Base-by-base conservation (phyloP, 2,797 vertebrate species). In the Sparidentex hasta region DNA sequence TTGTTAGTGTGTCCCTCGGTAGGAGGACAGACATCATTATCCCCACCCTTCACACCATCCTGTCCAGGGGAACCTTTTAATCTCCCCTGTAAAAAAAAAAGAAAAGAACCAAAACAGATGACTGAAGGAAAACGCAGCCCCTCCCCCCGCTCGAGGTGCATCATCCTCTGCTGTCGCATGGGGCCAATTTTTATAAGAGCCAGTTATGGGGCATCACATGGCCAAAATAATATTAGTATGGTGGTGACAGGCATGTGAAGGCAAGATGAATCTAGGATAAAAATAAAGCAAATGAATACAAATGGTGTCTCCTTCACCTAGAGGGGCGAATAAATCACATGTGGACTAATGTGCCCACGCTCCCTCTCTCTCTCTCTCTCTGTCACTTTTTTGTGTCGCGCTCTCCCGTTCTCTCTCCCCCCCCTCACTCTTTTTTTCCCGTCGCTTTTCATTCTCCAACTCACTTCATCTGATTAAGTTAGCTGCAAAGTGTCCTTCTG, bases 201-300 rank as follows among this genome's bases (percentile, higher is more conserved):
- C 79, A 75, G 87, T 95, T 94, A 94, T 82, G 89, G 93, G 85
- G 84, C 88, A 90, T 92, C 87, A 83, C 87, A 83, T 89, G 89
- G 90, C 82, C 87, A 93, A 93, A 93, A 93, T 94, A 92, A 92
- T 91, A 91, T 92, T 92, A 93, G 90, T 81, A 64, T 76, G 61
- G 81, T 5, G 69, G 76, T 90, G 93, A 94, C 91, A 94, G 90
- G 92, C 87, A 86, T 88, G 80, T 90, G 90, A 91, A 84, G 85
- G 79, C 86, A 90, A 93, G 91, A 94, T 93, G 85, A 93, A 94
- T 91, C 86, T 91, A 18, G 80, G 88, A 86, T 90, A 90, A 94
- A 95, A 95, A 95, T 90, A 95, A 92, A 92, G 85, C 90, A 94
- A 95, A 96, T 95, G 80, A 95, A 95, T 95, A 96, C 92, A 95